These are phyloP conservation scores for Leptinotarsa rubiginosa DNA, from an alignment of 2,888 invertebrate species.

Conservation along the genomic window DNA sequence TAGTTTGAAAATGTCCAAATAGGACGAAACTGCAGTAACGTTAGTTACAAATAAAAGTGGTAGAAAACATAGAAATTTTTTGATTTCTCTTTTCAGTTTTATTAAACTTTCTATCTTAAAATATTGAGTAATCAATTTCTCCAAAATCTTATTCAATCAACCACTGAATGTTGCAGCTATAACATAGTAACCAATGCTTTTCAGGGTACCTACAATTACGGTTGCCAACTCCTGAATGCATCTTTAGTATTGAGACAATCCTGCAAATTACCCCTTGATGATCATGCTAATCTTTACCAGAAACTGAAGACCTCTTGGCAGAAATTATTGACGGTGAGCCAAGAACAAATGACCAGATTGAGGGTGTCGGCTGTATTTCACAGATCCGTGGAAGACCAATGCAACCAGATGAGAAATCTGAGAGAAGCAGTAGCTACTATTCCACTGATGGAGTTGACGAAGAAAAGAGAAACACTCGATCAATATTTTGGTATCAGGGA, in stretches of 20 bases:
- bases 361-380: conserved; percentile 83
- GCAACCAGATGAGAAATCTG: conserved; percentile 72
- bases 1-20: no score
- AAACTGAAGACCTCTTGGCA: conserved; percentile 77
- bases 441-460: conserved; percentile 65
- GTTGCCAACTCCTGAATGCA: conserved; percentile 81
- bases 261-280: conserved; percentile 73
- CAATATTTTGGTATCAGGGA: conserved; percentile 73
- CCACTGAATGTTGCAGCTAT: no score
- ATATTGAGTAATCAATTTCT: no score
- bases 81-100: no score
- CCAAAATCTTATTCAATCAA: no score
- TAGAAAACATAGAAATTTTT: no score
- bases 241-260: conserved; percentile 79
- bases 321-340: conserved; percentile 75
- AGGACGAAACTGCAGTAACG: no score
- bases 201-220: conserved; percentile 85
- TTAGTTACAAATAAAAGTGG: no score
- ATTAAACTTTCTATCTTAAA: no score
- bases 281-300: conserved; percentile 70
- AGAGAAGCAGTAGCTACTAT: conserved; percentile 70
- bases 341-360: conserved; percentile 81
- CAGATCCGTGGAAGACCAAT: conserved; percentile 74
- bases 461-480: conserved; percentile 66
- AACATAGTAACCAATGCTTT: conserved; percentile 40